Evolutionary conservation across 2,888 invertebrate species (phyloP), one percentile per base, ranked within the genome.

Genomic region (Adela reaumurella): DNA sequence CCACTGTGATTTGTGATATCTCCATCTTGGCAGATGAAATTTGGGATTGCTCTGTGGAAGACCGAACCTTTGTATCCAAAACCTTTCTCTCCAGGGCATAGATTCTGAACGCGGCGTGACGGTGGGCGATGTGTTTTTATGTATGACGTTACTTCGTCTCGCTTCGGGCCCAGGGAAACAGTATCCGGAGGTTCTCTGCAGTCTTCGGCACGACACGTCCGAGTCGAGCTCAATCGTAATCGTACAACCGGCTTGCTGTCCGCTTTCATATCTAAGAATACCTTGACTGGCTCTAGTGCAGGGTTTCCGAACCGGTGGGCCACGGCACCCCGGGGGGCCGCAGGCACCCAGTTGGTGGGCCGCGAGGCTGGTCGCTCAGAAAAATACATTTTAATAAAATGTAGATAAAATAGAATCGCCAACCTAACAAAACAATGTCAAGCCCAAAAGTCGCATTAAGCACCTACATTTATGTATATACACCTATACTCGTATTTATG

Each of bases 21-120:
- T 52, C 96, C 92, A 52, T 94, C 95, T 82, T 96, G 95, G 69
- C 94, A 94, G 96, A 97, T 97, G 78, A 96, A 96, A 67, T 90
- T 89, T 48, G 95, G 95, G 67, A 96, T 97, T 60, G 97, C 90
- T 58, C 77, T 69, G 69, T 96, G 96, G 82, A 96, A 96, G 56
- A 86, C 89, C 62, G 92, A 92, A 51, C 90, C 91, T 74, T 93
- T 94, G 81, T 90, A 97, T 17, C 96, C 95, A 64, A 92, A 77
- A 1, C 77, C 77, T 56, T 77, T 77, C 54, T 77, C 77, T 17
- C 76, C 77, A 1, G 77, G 74, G 76, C 97, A 97, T n/a, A n/a
- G n/a, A n/a, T n/a, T n/a, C n/a, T n/a, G n/a, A n/a, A n/a, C n/a
- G n/a, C n/a, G n/a, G n/a, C n/a, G n/a, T n/a, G n/a, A n/a, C n/a